Evolutionary conservation across 2,797 vertebrate species (phyloP).

Genomic region (Rhyacichthys aspro): DNA sequence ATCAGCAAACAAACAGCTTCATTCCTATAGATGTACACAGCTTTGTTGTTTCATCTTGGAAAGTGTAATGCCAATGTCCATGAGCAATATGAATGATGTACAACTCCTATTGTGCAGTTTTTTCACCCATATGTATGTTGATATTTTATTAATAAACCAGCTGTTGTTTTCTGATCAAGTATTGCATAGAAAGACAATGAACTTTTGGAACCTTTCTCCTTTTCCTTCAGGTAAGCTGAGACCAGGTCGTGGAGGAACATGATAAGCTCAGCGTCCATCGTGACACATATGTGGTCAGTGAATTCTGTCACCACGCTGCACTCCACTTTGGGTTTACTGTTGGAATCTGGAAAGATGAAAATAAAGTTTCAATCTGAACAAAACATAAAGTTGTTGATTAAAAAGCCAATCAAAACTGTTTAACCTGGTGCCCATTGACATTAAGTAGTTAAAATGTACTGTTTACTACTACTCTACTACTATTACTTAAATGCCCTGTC

Average conservation of each 20-base stretch:
- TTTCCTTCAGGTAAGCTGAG: constrained; percentile 98
- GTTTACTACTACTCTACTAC: too few relatives aligned
- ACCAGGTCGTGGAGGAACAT: constrained; percentile 99
- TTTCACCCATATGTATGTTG: background rate
- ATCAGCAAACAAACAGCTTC: constrained; percentile 22
- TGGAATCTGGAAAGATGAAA: constrained; percentile 68
- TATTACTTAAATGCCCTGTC: too few relatives aligned
- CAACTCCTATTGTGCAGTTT: background rate
- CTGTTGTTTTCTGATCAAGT: background rate
- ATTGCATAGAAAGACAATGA: background rate
- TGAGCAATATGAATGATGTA: constrained; percentile 12
- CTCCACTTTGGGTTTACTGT: constrained; percentile 95
- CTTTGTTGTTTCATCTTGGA: constrained; percentile 14
- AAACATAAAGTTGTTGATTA: too few relatives aligned
- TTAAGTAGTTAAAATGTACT: too few relatives aligned
- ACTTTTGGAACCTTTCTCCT: constrained; percentile 89
- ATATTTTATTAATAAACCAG: background rate
- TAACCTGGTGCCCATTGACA: too few relatives aligned
- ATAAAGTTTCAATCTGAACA: background rate
- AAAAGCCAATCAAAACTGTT: too few relatives aligned
- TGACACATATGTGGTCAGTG: constrained; percentile 98
- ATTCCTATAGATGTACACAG: constrained; percentile 11
- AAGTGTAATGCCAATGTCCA: background rate
- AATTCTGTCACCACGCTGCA: constrained; percentile 99
- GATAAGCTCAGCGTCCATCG: constrained; percentile 98